Evolutionary conservation across 37 sponge, comb jelly and placozoan species (phyloP).

Genomic region (Oscarella lobularis): DNA sequence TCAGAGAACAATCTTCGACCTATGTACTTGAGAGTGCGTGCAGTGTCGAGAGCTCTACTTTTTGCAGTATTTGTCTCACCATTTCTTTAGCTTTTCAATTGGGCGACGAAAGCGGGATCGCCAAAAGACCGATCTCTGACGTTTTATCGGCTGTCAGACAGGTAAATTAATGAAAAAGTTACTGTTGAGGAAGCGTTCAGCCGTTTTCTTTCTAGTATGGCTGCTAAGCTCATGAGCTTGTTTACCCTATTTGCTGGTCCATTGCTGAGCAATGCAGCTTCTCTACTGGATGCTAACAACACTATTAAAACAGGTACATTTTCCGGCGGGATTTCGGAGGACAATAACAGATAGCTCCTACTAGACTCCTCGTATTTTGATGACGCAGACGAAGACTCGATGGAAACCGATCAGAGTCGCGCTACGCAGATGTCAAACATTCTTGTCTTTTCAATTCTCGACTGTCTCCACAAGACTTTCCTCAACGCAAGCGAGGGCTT

Average conservation of each 20-base stretch:
- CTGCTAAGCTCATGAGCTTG: slow-evolving; percentile 44
- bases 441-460: slow-evolving; percentile 30
- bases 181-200: background rate
- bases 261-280: slow-evolving; percentile 26
- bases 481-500: slow-evolving; percentile 35
- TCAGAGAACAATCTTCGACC: slow-evolving; percentile 72
- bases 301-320: slow-evolving; percentile 21
- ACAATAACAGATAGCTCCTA: too few relatives aligned
- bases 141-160: slow-evolving; percentile 58
- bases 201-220: slow-evolving; percentile 20
- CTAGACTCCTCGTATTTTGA: background rate
- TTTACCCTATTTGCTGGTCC: slow-evolving; percentile 67
- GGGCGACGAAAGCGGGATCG: slow-evolving; percentile 38
- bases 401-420: background rate
- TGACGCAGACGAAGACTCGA: background rate
- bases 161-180: slow-evolving; percentile 19
- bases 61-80: too few relatives aligned
- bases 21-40: slow-evolving; percentile 38
- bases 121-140: slow-evolving; percentile 41
- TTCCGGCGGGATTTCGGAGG: too few relatives aligned
- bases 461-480: slow-evolving; percentile 46
- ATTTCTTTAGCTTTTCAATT: slow-evolving; percentile 50
- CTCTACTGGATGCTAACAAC: slow-evolving; percentile 23
- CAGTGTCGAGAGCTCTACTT: background rate
- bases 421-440: slow-evolving; percentile 9